A percentile compares a stretch with the other conserved stretches of the same genome.
Evolutionary conservation across 2,797 vertebrate species (phyloP).

Genomic region (Sebastes baramenuke): DNA sequence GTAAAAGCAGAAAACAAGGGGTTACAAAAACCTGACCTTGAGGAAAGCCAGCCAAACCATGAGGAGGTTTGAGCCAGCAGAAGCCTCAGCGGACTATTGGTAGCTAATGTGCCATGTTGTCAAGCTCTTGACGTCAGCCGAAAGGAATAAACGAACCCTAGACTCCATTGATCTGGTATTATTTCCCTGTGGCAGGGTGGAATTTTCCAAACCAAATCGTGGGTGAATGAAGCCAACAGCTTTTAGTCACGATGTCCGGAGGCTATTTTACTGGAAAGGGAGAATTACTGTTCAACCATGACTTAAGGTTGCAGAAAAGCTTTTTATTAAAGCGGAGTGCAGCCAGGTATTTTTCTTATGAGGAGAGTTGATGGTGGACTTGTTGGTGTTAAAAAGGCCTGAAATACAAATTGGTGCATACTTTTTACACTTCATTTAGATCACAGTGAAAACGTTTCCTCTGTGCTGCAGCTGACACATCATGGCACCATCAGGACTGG

Average conservation of each 20-base stretch:
- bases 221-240: constrained; percentile 24
- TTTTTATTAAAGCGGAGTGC: constrained; percentile 17
- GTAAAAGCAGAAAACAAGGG: not conserved
- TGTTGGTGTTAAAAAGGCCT: not conserved
- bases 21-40: not conserved
- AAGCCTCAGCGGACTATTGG: constrained; percentile 3
- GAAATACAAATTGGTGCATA: constrained; percentile 16
- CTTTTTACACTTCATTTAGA: constrained; percentile 33
- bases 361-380: not conserved
- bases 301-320: constrained; percentile 21
- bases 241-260: constrained; percentile 23
- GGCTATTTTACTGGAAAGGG: constrained; percentile 1
- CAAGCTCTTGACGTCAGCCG: constrained; percentile 28
- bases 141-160: constrained; percentile 17
- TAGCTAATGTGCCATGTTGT: constrained; percentile 35
- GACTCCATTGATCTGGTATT: constrained; percentile 35
- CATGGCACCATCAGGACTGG: constrained; percentile 17
- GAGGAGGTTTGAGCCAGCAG: not conserved
- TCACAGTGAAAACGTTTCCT: constrained; percentile 18
- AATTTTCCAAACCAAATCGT: constrained; percentile 46
- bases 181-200: constrained; percentile 23
- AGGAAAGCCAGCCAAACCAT: not conserved
- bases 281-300: constrained; percentile 14
- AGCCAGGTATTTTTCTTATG: not conserved
- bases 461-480: constrained; percentile 4